Conservation (phyloP, 1,140 invertebrate species). For the Drosophila littoralis region DNA sequence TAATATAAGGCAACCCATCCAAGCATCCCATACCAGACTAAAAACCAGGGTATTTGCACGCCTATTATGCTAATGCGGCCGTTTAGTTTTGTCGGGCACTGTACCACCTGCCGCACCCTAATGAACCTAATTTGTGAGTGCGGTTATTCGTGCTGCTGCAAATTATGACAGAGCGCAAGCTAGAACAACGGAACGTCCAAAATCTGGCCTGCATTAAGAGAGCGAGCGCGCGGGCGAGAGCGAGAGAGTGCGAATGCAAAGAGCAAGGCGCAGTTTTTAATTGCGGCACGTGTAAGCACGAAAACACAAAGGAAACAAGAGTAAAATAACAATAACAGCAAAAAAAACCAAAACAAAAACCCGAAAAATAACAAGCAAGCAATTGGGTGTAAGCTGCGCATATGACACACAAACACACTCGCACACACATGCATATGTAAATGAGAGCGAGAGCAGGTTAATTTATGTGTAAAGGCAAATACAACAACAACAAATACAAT, state of each 20-base stretch:
- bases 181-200: constrained; percentile 35
- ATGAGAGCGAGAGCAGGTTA: constrained; percentile 2
- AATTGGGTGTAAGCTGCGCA: constrained; percentile 55
- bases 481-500: neutral
- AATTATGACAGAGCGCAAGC: constrained; percentile 57
- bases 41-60: neutral
- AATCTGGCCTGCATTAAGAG: constrained; percentile 20
- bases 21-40: neutral
- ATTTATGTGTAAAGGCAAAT: constrained; percentile 1
- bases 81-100: constrained; percentile 26
- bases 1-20: neutral
- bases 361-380: constrained; percentile 10
- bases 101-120: constrained; percentile 29
- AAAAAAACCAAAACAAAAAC: constrained; percentile 15
- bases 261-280: constrained; percentile 6
- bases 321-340: neutral
- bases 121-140: constrained; percentile 68
- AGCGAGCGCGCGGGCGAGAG: constrained; percentile 15
- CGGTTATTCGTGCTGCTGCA: constrained; percentile 66
- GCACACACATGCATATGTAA: constrained; percentile 18
- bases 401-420: constrained; percentile 55
- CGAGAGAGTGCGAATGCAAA: neutral
- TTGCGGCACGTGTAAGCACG: constrained; percentile 56
- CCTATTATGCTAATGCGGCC: constrained; percentile 1
- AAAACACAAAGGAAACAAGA: neutral